phyloP scores from a whole-genome alignment of 1,140 invertebrate genomes.

The Olivierus martensii region DNA sequence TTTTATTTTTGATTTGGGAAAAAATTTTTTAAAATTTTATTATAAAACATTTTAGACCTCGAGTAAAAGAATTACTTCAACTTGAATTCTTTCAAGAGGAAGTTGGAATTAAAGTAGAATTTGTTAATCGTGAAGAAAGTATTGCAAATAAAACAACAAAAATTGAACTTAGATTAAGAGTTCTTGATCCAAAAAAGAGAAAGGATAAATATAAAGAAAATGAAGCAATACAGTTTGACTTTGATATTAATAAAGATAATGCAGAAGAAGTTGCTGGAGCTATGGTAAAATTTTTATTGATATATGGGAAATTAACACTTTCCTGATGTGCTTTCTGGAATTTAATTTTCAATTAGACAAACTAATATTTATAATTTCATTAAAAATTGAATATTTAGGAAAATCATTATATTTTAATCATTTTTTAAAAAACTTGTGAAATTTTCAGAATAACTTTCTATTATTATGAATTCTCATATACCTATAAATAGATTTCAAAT shows the following conservation, averaged over 20 bases:
- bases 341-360: too few species aligned
- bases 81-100: constrained; percentile 97
- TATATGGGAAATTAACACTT: too few species aligned
- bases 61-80: constrained; percentile 88
- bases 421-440: too few species aligned
- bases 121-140: constrained; percentile 56
- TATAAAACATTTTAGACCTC: constrained; percentile 40
- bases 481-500: too few species aligned
- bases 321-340: too few species aligned
- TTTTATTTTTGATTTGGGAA: too few species aligned
- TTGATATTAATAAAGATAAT: constrained; percentile 82
- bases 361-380: too few species aligned
- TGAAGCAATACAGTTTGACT: constrained; percentile 98
- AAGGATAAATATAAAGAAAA: constrained; percentile 94
- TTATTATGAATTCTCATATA: too few species aligned
- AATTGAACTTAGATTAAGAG: constrained; percentile 79
- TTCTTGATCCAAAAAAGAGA: constrained; percentile 92
- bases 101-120: constrained; percentile 83
- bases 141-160: constrained; percentile 34
- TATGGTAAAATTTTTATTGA: constrained; percentile 55
- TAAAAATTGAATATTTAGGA: too few species aligned
- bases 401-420: too few species aligned
- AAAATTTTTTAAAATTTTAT: too few species aligned
- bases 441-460: too few species aligned
- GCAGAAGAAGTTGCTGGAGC: constrained; percentile 89